phyloP scores from a whole-genome alignment of 2,797 vertebrate genomes.

The Macroramphosus scolopax region DNA sequence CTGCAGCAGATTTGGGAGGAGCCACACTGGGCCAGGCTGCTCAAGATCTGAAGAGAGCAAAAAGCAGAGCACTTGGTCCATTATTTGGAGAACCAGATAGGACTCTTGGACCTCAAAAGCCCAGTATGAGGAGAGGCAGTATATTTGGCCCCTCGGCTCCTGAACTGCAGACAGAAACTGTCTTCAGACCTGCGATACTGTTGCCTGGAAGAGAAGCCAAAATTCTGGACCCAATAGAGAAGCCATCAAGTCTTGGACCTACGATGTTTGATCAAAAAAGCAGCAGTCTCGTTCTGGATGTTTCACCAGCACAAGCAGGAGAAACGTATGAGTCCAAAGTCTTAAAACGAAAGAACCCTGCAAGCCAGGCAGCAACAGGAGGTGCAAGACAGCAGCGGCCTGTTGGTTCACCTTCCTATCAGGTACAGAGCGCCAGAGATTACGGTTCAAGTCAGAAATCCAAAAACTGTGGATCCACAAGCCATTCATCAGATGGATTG shows the following conservation, averaged over 20 bases:
- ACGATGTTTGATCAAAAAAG: constrained; percentile 16
- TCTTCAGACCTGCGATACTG: no score
- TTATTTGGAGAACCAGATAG: constrained; percentile 16
- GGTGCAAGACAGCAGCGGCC: constrained; percentile 18
- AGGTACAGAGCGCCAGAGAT: constrained; percentile 16
- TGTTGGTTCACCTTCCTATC: constrained; percentile 10
- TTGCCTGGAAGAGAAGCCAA: constrained; percentile 23
- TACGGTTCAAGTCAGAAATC: constrained; percentile 9
- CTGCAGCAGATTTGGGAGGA: constrained; percentile 60
- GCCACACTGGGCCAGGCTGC: constrained; percentile 44
- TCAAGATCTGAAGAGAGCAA: constrained; percentile 51
- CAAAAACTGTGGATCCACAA: constrained; percentile 33
- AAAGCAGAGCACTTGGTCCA: constrained; percentile 32
- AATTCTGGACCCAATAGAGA: constrained; percentile 17
- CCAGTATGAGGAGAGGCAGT: constrained; percentile 15
- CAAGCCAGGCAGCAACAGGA: constrained; percentile 15
- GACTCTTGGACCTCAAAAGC: constrained; percentile 18
- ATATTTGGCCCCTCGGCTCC: constrained; percentile 3
- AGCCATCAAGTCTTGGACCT: constrained; percentile 20
- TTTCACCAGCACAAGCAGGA: constrained; percentile 22
- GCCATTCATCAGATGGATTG: constrained; percentile 18
- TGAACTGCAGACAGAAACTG: no score
- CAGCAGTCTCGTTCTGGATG: constrained; percentile 14
- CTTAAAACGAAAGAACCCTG: constrained; percentile 6
- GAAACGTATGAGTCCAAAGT: constrained; percentile 2